Percentiles rank a stretch among this genome's conserved stretches.
These are phyloP conservation scores for Phataginus tricuspis DNA, from an alignment of 2,797 vertebrate species.

Conservation along the genomic window DNA sequence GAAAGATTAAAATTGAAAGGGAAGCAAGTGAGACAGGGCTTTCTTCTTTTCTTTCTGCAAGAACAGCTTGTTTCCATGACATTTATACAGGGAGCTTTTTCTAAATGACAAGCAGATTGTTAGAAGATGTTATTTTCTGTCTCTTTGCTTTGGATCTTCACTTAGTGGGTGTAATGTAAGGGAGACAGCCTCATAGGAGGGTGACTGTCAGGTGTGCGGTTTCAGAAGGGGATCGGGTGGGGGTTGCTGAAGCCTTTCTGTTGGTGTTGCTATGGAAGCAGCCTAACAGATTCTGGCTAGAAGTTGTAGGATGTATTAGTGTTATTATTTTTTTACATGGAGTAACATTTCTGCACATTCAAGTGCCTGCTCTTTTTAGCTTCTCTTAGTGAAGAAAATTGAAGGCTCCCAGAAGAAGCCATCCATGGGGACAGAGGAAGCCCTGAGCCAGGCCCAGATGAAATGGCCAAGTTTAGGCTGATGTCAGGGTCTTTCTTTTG, in stretches of 20 bases:
- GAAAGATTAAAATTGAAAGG: slow-evolving; percentile 76
- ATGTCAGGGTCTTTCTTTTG: background rate
- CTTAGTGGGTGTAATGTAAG: slow-evolving; percentile 72
- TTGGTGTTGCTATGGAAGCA: slow-evolving; percentile 70
- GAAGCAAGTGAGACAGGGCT: slow-evolving; percentile 63
- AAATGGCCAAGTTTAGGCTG: background rate
- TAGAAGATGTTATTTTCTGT: slow-evolving; percentile 79
- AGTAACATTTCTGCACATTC: slow-evolving; percentile 53
- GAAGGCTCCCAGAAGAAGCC: background rate
- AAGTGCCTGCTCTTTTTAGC: slow-evolving; percentile 53
- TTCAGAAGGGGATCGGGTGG: background rate
- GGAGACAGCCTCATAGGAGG: slow-evolving; percentile 71
- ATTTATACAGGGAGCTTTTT: slow-evolving; percentile 84
- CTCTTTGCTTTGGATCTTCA: slow-evolving; percentile 76
- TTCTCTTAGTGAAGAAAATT: slow-evolving; percentile 30
- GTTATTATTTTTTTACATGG: background rate
- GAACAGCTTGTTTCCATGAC: slow-evolving; percentile 83
- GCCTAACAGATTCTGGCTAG: slow-evolving; percentile 46
- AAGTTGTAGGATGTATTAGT: slow-evolving; percentile 71
- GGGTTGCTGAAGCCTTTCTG: slow-evolving; percentile 45
- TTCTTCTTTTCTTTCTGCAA: slow-evolving; percentile 73
- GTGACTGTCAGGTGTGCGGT: slow-evolving; percentile 65
- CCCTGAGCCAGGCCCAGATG: background rate
- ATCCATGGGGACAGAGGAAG: background rate
- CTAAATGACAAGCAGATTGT: slow-evolving; percentile 84